Percentiles rank a stretch among this genome's conserved stretches.
phyloP scores from a whole-genome alignment of 2,888 invertebrate genomes.

The Leucophenga maculata region DNA sequence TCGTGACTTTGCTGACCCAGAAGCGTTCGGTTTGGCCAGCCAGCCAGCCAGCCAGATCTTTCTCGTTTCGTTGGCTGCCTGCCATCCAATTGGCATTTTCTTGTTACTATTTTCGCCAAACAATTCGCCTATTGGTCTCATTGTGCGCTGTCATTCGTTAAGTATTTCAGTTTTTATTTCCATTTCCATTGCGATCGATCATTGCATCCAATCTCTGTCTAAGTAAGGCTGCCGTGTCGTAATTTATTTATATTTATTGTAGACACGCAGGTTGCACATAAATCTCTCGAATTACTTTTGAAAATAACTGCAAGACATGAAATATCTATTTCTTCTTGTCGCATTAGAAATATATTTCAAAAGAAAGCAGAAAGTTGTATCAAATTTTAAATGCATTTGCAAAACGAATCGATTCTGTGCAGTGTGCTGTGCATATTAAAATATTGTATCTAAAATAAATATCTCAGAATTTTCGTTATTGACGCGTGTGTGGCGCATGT shows the following conservation, averaged over 20 bases:
- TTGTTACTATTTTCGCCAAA: too few species aligned
- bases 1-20: slow-evolving; percentile 31
- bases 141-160: slow-evolving; percentile 19
- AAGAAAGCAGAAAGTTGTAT: too few species aligned
- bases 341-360: too few species aligned
- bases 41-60: not conserved
- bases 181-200: slow-evolving; percentile 12
- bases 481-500: slow-evolving; percentile 9
- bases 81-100: slow-evolving; percentile 8
- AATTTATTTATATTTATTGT: slow-evolving; percentile 35
- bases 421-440: slow-evolving; percentile 4
- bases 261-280: slow-evolving; percentile 47
- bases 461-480: too few species aligned
- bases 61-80: not conserved
- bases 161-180: slow-evolving; percentile 12
- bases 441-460: too few species aligned
- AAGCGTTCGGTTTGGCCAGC: not conserved
- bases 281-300: slow-evolving; percentile 41
- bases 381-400: slow-evolving; percentile 8
- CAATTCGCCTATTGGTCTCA: slow-evolving; percentile 5
- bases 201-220: slow-evolving; percentile 1
- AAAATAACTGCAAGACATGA: slow-evolving; percentile 39
- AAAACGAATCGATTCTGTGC: slow-evolving; percentile 10
- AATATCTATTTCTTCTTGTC: slow-evolving; percentile 14
- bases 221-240: not conserved